phyloP scores from a whole-genome alignment of 2,888 invertebrate species.

The Ecliptopera silaceata region DNA sequence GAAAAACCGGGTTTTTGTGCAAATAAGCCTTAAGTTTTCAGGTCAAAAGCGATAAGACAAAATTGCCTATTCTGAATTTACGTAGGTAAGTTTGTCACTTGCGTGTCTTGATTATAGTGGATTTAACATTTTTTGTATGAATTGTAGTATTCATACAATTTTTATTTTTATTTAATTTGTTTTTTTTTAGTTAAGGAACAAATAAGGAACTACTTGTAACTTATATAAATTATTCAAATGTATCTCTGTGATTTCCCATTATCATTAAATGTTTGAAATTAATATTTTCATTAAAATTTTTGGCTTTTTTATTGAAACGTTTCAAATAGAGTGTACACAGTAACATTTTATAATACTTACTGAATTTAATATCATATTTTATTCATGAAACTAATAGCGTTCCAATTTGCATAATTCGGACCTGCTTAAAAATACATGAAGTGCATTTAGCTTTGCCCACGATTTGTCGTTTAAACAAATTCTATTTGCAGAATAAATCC shows the following conservation, averaged over 20 bases:
- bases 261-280: too few species aligned
- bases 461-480: conserved; percentile 34
- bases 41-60: conserved; percentile 36
- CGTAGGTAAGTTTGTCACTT: conserved; percentile 29
- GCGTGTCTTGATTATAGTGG: conserved; percentile 22
- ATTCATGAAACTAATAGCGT: conserved; percentile 5
- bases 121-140: conserved; percentile 10
- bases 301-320: too few species aligned
- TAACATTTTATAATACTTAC: too few species aligned
- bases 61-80: conserved; percentile 32
- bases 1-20: background rate
- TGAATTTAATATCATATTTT: background rate
- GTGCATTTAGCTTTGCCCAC: conserved; percentile 18
- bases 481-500: conserved; percentile 52
- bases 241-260: too few species aligned
- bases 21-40: conserved; percentile 12
- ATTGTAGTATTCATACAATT: conserved; percentile 4
- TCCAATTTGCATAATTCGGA: conserved; percentile 15
- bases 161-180: too few species aligned
- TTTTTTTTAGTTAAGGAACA: too few species aligned
- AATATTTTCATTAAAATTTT: too few species aligned
- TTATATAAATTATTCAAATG: too few species aligned
- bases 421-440: conserved; percentile 18
- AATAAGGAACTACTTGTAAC: too few species aligned
- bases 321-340: too few species aligned